A percentile compares a stretch with the other conserved stretches of the same genome.
Evolutionary conservation across 2,888 invertebrate species (phyloP).

Genomic region (Apeira syringaria): DNA sequence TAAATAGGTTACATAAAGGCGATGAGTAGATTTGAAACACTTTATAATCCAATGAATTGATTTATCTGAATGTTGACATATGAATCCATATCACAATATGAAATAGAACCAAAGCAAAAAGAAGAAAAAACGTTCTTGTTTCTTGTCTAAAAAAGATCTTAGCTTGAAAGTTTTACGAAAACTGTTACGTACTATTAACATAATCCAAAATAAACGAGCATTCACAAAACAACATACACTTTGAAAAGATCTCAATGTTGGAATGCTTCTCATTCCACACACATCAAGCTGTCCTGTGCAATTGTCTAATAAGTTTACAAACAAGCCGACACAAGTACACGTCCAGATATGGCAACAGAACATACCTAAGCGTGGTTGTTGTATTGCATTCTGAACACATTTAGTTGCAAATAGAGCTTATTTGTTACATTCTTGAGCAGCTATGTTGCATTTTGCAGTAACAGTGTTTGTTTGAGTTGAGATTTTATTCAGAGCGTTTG

Average conservation of each 20-base stretch:
- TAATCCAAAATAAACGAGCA: no score
- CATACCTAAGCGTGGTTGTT: background rate
- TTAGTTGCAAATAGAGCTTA: conserved; percentile 3
- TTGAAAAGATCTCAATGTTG: conserved; percentile 1
- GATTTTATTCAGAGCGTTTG: conserved; percentile 9
- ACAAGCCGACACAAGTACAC: background rate
- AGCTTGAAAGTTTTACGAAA: no score
- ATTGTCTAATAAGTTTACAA: conserved; percentile 6
- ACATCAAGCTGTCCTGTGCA: conserved; percentile 5
- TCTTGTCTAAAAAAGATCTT: no score
- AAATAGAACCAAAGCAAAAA: no score
- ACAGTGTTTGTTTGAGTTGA: conserved; percentile 12
- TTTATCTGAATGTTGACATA: conserved; percentile 29
- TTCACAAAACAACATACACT: background rate
- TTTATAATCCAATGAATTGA: conserved; percentile 25
- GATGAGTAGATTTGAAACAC: conserved; percentile 20
- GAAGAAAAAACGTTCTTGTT: no score
- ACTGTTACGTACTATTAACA: no score
- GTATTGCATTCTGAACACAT: background rate
- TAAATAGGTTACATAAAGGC: conserved; percentile 21
- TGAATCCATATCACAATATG: no score
- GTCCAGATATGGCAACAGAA: background rate
- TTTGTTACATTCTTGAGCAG: background rate
- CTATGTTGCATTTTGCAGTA: conserved; percentile 11
- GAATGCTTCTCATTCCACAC: conserved; percentile 8